A percentile compares a stretch with the other conserved stretches of the same genome.
phyloP scores from a whole-genome alignment of 2,888 invertebrate genomes.

The Chorisops tibialis region DNA sequence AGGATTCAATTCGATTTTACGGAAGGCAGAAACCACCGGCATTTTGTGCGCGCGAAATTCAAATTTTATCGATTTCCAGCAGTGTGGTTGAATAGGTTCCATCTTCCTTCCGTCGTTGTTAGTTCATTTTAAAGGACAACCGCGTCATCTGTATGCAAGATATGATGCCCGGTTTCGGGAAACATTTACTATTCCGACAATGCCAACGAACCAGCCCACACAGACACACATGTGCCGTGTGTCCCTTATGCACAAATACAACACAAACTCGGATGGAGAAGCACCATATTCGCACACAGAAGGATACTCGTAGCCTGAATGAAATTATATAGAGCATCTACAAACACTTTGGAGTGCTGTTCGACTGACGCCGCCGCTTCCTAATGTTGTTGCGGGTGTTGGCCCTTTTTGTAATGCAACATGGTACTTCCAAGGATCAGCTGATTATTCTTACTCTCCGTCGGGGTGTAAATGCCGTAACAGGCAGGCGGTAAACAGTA shows the following conservation, averaged over 20 bases:
- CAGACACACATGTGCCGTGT: background rate
- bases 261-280: background rate
- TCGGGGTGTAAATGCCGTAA: background rate
- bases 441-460: constrained; percentile 28
- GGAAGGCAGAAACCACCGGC: background rate
- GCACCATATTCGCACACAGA: background rate
- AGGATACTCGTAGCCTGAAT: constrained; percentile 5
- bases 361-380: constrained; percentile 3
- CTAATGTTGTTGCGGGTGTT: constrained; percentile 28
- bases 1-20: background rate
- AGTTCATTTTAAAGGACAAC: constrained; percentile 23
- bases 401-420: constrained; percentile 33
- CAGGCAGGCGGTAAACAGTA: constrained; percentile 4
- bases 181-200: constrained; percentile 27
- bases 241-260: background rate
- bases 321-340: constrained; percentile 18
- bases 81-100: constrained; percentile 16
- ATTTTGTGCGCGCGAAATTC: constrained; percentile 31
- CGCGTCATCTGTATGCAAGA: constrained; percentile 33
- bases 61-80: constrained; percentile 32
- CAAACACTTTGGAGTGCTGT: constrained; percentile 9
- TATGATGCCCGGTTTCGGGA: constrained; percentile 26
- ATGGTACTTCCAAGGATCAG: constrained; percentile 30
- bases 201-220: background rate
- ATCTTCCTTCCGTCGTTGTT: background rate